A percentile compares a stretch with the other conserved stretches of the same genome.
These are phyloP conservation scores for Dinocampus coccinellae DNA, from an alignment of 2,888 invertebrate species.

Conservation along the genomic window DNA sequence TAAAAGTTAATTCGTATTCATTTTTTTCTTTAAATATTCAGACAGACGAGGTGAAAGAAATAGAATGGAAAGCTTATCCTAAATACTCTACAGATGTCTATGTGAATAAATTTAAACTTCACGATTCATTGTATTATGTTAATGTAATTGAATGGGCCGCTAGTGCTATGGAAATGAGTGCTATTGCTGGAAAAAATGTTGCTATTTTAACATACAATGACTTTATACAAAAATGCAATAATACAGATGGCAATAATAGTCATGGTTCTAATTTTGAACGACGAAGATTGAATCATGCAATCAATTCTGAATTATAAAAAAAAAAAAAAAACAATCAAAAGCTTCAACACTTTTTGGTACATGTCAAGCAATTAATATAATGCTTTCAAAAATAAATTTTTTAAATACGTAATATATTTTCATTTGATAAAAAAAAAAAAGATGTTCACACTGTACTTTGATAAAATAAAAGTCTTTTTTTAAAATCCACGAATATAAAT, in stretches of 20 bases:
- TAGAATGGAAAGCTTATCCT: slow-evolving; percentile 74
- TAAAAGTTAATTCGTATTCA: too few relatives aligned
- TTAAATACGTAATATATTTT: not conserved
- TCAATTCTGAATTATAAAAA: slow-evolving; percentile 1
- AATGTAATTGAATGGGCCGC: slow-evolving; percentile 78
- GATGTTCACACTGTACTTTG: not conserved
- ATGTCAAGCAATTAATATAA: not conserved
- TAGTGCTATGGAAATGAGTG: slow-evolving; percentile 79
- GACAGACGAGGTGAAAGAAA: slow-evolving; percentile 58
- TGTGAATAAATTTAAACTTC: slow-evolving; percentile 69
- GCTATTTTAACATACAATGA: slow-evolving; percentile 72
- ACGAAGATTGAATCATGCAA: not conserved
- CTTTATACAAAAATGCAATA: slow-evolving; percentile 44
- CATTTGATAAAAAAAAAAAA: not conserved
- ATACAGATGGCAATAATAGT: not conserved
- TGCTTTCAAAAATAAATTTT: not conserved
- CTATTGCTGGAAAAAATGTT: slow-evolving; percentile 74
- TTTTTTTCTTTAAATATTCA: slow-evolving; percentile 40
- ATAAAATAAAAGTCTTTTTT: not conserved
- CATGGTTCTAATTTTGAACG: not conserved
- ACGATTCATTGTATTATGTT: slow-evolving; percentile 72
- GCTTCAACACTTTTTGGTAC: not conserved
- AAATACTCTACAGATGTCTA: slow-evolving; percentile 64
- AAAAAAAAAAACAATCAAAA: not conserved
- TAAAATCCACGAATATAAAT: not conserved